These are phyloP conservation scores for Mimumesa dahlbomi DNA, from an alignment of 2,888 invertebrate species.

Conservation along the genomic window DNA sequence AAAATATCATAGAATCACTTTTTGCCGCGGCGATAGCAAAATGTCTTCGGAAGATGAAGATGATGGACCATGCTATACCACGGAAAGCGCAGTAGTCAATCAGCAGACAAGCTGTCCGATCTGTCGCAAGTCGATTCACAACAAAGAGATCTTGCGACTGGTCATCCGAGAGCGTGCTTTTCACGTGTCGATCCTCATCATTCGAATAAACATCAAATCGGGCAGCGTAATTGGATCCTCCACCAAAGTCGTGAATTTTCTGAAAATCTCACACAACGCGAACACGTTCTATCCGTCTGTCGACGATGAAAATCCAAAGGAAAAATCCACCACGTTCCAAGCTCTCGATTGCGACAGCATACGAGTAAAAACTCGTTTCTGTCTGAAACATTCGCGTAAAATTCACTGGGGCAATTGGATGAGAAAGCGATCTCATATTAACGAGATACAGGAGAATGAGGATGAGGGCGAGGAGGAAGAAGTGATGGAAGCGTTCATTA, in stretches of 20 bases:
- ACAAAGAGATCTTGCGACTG: background rate
- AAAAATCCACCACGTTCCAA: too few species aligned
- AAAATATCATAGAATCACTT: too few species aligned
- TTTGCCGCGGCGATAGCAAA: too few species aligned
- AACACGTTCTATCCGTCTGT: background rate
- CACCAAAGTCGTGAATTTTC: accelerated
- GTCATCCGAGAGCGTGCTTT: background rate
- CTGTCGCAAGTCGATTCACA: background rate
- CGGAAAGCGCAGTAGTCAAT: too few species aligned
- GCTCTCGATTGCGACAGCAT: background rate
- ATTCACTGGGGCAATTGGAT: background rate
- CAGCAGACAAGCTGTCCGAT: background rate
- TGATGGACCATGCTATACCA: too few species aligned
- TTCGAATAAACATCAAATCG: background rate
- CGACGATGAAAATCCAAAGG: too few species aligned
- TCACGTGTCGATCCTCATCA: background rate
- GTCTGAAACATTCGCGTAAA: background rate
- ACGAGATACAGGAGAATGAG: too few species aligned
- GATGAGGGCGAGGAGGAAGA: background rate
- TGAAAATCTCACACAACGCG: background rate
- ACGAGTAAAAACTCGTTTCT: background rate
- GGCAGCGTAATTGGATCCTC: background rate
- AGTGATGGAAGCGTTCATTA: background rate
- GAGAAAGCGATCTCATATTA: background rate
- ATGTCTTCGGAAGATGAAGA: too few species aligned